phyloP scores from a whole-genome alignment of 2,113 vertebrate genomes.

The Centropus unirufus region DNA sequence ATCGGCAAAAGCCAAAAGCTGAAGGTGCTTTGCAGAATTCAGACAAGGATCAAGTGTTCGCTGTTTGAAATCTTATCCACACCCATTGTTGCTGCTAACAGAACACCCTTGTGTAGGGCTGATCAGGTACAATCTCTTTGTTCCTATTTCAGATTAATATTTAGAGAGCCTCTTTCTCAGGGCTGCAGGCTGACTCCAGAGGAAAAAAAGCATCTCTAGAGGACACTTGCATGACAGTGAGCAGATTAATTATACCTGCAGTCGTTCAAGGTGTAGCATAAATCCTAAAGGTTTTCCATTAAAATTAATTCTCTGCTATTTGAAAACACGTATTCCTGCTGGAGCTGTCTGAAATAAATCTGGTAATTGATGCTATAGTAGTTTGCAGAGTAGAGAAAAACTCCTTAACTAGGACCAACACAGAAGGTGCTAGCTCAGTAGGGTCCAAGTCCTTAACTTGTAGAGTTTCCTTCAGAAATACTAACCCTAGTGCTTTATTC shows the following conservation, averaged over 20 bases:
- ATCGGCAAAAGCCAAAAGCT: conserved; percentile 20
- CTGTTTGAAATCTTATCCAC: neutral
- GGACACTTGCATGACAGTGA: neutral
- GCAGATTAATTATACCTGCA: conserved; percentile 39
- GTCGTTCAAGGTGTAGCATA: conserved; percentile 9
- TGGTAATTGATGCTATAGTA: neutral
- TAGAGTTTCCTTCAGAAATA: neutral
- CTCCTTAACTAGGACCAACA: neutral
- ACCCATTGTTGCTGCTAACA: neutral
- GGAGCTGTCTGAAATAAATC: neutral
- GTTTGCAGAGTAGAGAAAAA: neutral
- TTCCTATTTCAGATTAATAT: conserved; percentile 18
- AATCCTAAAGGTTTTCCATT: neutral
- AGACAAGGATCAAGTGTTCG: conserved; percentile 19
- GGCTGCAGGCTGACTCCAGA: neutral
- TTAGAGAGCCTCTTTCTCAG: neutral
- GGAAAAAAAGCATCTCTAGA: neutral
- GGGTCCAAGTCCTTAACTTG: neutral
- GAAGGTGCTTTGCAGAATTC: conserved; percentile 37
- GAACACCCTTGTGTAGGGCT: neutral
- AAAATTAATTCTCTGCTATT: conserved; percentile 6
- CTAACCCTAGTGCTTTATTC: neutral
- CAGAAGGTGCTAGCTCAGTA: neutral
- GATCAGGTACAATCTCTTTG: neutral
- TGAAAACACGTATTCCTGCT: neutral